Conservation (phyloP, 2,113 vertebrate genomes). For the Mus musculus region GRCm39 chr14:88076501-88077000, state of each 20-base stretch:
- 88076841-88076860: neutral
- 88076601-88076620: neutral
- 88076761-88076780: neutral
- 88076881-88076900: neutral
- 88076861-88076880: neutral
- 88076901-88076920: neutral
- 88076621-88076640: neutral
- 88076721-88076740: neutral
- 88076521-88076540: conserved; percentile 1
- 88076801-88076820: neutral
- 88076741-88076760: neutral
- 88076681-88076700: neutral
- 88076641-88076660: neutral
- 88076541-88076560: neutral
- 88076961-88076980: neutral
- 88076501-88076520: neutral
- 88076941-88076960: neutral
- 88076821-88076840: neutral
- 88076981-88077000: neutral
- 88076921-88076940: neutral
- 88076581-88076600: neutral
- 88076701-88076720: neutral
- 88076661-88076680: neutral
- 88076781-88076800: neutral
- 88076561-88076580: neutral